Base-by-base conservation (phyloP, 2,888 invertebrate genomes). In the Nymphalis c-album region DNA sequence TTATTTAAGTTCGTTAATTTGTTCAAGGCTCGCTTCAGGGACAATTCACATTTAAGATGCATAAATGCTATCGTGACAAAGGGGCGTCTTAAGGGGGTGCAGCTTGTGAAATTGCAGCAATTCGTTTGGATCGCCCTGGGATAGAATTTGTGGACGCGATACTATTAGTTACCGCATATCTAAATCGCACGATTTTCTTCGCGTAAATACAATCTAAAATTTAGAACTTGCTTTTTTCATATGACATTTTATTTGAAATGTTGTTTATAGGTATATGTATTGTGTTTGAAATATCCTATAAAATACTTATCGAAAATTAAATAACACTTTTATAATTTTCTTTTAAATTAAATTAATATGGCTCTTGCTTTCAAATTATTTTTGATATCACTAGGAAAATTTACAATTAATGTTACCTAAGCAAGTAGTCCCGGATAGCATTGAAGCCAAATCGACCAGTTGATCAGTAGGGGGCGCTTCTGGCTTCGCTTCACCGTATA, bases 371-470 rank as follows among this genome's bases (percentile, higher is more conserved):
- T 50, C 1, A 13, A 13, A 13, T 26, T 0, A 7, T 1, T 7
- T 31, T 31, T 55, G 16, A 31, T 17, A 26, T 26, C 7, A 55
- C 17, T 53, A 60, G 16, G 20, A 20, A 6, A 22, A 48, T 48
- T 17, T 18, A 26, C 5, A 40, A 47, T 26, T 46, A 55, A 60
- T 62, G 70, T 53, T 46, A 92, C 93, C 91, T 84, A 85, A 82
- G 71, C 94, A 94, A 51, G 90, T 84, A 0, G 93, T 93, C 3
- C 94, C 94, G 74, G 90, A 93, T 26, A 93, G 82, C 69, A 93
- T 80, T 2, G 93, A 91, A 8, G 93, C 76, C 67, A 94, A 78
- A 77, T 94, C 94, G 8, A 94, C 80, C 47, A 88, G 76, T 55
- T 85, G 89, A 22, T 92, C 82, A 55, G 77, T 75, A 13, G 81